Conservation (phyloP, 2,888 invertebrate species). For the Orchestes rusci region DNA sequence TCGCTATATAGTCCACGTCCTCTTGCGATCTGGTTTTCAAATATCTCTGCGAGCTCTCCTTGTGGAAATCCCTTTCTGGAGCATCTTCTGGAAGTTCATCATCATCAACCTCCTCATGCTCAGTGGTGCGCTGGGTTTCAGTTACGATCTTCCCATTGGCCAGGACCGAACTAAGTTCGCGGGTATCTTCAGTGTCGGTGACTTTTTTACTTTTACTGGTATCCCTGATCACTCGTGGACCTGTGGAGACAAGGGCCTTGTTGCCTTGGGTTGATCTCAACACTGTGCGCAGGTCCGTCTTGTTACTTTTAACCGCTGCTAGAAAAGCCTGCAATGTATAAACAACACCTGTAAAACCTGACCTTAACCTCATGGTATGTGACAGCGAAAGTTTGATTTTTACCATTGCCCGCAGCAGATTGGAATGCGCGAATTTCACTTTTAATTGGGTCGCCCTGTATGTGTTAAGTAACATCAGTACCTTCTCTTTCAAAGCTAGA, state of each 20-base stretch:
- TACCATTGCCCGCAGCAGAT: too few species aligned
- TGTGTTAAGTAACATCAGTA: too few species aligned
- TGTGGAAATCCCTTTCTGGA: constrained; percentile 44
- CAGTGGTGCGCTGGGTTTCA: constrained; percentile 73
- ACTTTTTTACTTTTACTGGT: constrained; percentile 71
- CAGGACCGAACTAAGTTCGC: constrained; percentile 67
- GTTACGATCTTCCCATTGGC: constrained; percentile 81
- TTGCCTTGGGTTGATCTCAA: constrained; percentile 53
- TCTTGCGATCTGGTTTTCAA: constrained; percentile 73
- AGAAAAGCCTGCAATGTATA: constrained; percentile 61
- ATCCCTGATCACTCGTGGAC: constrained; percentile 65
- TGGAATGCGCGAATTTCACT: too few species aligned
- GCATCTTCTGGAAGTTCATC: constrained; percentile 64
- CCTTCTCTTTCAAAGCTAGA: too few species aligned
- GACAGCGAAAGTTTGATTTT: too few species aligned
- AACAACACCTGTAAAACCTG: too few species aligned
- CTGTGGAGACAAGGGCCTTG: constrained; percentile 56
- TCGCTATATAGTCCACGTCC: constrained; percentile 74
- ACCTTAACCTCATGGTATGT: too few species aligned
- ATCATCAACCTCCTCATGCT: constrained; percentile 79
- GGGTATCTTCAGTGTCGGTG: constrained; percentile 78
- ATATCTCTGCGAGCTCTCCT: constrained; percentile 45
- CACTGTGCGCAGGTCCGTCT: constrained; percentile 64
- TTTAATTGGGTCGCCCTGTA: too few species aligned
- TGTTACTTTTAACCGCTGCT: constrained; percentile 59